Conservation (phyloP, 2,888 invertebrate species). For the Vannuccia rotundouncinata region DNA sequence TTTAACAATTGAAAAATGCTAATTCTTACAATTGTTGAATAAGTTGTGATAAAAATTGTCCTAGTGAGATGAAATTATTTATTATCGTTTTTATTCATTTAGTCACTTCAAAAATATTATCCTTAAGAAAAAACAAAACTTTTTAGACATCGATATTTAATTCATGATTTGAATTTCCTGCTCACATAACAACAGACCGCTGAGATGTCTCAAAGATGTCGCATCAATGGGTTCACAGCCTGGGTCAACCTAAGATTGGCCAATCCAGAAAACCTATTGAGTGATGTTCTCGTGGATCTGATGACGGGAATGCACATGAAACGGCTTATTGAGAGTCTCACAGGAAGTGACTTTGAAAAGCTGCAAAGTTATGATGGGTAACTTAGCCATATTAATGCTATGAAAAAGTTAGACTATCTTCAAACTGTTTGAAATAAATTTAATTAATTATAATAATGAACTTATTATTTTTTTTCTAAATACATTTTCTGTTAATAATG, state of each 20-base stretch:
- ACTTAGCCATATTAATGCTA: slow-evolving; percentile 43
- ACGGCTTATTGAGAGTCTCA: slow-evolving; percentile 51
- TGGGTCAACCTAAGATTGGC: slow-evolving; percentile 54
- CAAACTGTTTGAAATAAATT: neutral
- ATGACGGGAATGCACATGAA: slow-evolving; percentile 53
- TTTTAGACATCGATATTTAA: too few relatives aligned
- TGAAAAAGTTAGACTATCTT: neutral
- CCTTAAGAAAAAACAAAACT: too few relatives aligned
- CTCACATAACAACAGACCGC: neutral
- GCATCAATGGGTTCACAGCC: slow-evolving; percentile 53
- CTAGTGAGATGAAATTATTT: too few relatives aligned
- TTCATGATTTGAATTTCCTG: too few relatives aligned
- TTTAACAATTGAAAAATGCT: too few relatives aligned
- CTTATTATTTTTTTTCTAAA: too few relatives aligned
- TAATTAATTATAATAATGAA: too few relatives aligned
- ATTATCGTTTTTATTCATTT: too few relatives aligned
- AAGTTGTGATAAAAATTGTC: too few relatives aligned
- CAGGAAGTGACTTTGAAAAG: slow-evolving; percentile 48
- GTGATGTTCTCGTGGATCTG: slow-evolving; percentile 54
- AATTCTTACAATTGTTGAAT: too few relatives aligned
- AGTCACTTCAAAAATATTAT: too few relatives aligned
- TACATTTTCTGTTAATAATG: too few relatives aligned
- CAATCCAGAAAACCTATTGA: slow-evolving; percentile 49
- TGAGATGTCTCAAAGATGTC: slow-evolving; percentile 50
- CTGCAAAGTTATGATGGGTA: slow-evolving; percentile 50